Conservation (phyloP, 1,140 invertebrate genomes). For the Popillia japonica region DNA sequence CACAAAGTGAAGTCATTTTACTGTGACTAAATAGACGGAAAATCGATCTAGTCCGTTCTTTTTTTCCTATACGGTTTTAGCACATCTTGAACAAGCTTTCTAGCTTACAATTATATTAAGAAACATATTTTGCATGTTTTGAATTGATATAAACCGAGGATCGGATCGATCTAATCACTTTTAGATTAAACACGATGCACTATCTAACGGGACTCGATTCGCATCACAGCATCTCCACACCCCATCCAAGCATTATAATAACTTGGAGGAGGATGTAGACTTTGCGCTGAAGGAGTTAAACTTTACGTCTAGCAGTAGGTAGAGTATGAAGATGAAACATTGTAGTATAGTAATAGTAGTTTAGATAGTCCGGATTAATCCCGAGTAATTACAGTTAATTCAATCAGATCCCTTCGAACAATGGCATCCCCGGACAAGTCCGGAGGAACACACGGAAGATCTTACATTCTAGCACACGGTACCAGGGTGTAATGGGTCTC, state of each 20-base stretch:
- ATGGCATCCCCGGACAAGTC: slow-evolving; percentile 27
- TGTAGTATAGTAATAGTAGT: slow-evolving; percentile 21
- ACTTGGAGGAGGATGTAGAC: slow-evolving; percentile 17
- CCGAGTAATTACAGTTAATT: slow-evolving; percentile 54
- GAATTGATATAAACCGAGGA: too few species aligned
- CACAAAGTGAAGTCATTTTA: slow-evolving; percentile 49
- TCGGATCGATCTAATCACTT: slow-evolving; percentile 17
- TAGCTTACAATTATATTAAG: too few species aligned
- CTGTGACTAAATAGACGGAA: slow-evolving; percentile 50
- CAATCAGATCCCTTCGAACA: slow-evolving; percentile 51
- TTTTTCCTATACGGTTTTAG: too few species aligned
- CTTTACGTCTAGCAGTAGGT: background rate
- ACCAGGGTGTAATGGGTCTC: slow-evolving; percentile 53
- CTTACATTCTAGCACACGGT: slow-evolving; percentile 9
- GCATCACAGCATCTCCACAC: slow-evolving; percentile 14
- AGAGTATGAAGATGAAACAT: slow-evolving; percentile 27
- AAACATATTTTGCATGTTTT: too few species aligned
- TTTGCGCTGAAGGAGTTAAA: slow-evolving; percentile 27
- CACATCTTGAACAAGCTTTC: too few species aligned
- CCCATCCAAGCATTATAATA: slow-evolving; percentile 11
- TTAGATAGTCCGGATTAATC: slow-evolving; percentile 47
- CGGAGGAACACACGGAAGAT: slow-evolving; percentile 19
- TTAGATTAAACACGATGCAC: slow-evolving; percentile 14
- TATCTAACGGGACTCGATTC: slow-evolving; percentile 14
- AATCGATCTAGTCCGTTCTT: slow-evolving; percentile 39